Evolutionary conservation across 2,888 invertebrate genomes (phyloP), one percentile per base, ranked within the genome.

Genomic region (Pristionchus japonicus): DNA sequence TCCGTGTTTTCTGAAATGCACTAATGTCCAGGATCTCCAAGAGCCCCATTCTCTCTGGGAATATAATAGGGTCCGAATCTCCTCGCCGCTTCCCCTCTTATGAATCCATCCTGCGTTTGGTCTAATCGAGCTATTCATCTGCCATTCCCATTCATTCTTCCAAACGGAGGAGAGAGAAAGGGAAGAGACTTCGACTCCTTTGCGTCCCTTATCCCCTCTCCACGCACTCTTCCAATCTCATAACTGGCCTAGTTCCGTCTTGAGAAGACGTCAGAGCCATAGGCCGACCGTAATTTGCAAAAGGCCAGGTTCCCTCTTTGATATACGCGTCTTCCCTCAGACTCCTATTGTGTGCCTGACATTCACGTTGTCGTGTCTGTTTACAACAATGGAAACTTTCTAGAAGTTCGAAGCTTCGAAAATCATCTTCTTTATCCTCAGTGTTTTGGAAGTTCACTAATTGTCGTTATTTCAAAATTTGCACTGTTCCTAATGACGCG

Each of bases 111-210:
- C 64, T n/a, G 9, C 17, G 23, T 57, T 34, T 86, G 86, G 86
- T 86, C 74, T 86, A 86, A 86, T 86, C 86, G 52, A 86, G 86
- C 86, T 74, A 86, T 86, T 86, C 86, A 86, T 86, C 86, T 86
- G 86, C 86, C 86, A 86, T 86, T 86, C 86, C 34, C 86, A 86
- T 86, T 86, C 86, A 86, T 86, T 86, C 86, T 86, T 86, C 86
- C 86, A 86, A 74, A 23, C 34, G 70, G 37, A 37, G 74, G 49
- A 27, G 61, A 83, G 34, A 83, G 57, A 17, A 23, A 27, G 34
- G 13, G 77, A 77, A 27, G 52, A 52, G 61, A 52, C 83, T 34
- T 43, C n/a, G n/a, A n/a, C 57, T 27, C 67, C 23, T 37, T 52
- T 27, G 43, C 43, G 31, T n/a, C 27, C 52, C 82, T 43, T 34